phyloP scores from a whole-genome alignment of 2,113 vertebrate species.

The Solea senegalensis region DNA sequence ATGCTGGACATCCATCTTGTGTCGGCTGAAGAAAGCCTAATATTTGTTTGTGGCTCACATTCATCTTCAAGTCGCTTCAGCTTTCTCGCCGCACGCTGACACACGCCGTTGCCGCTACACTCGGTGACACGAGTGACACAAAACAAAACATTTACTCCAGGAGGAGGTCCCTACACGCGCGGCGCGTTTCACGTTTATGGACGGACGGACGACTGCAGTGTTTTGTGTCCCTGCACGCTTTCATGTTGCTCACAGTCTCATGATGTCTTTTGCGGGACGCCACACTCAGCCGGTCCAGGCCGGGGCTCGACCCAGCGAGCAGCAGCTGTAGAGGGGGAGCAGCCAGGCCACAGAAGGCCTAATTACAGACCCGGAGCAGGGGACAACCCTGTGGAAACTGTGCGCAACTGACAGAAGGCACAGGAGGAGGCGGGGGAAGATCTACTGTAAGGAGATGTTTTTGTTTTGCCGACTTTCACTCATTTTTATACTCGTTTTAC shows the following conservation, averaged over 20 bases:
- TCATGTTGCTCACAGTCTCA: slow-evolving; percentile 25
- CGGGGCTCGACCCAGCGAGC: slow-evolving; percentile 39
- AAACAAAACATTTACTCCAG: neutral
- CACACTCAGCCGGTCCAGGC: slow-evolving; percentile 44
- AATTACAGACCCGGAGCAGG: slow-evolving; percentile 67
- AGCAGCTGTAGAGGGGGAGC: slow-evolving; percentile 51
- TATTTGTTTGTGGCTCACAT: slow-evolving; percentile 8
- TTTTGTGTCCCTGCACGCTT: slow-evolving; percentile 25
- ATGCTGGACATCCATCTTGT: neutral
- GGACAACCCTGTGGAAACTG: slow-evolving; percentile 73
- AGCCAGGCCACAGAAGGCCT: slow-evolving; percentile 66
- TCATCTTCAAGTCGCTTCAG: neutral
- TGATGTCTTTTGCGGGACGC: slow-evolving; percentile 56
- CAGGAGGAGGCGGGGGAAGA: slow-evolving; percentile 24
- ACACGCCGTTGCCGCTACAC: neutral
- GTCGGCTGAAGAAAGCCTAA: neutral
- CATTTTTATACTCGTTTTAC: neutral
- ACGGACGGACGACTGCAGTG: slow-evolving; percentile 1
- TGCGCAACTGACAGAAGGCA: slow-evolving; percentile 59
- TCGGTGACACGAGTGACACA: neutral
- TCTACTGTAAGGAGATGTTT: slow-evolving; percentile 15
- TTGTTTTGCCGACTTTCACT: slow-evolving; percentile 22
- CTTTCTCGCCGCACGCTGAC: neutral
- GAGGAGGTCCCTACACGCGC: neutral
- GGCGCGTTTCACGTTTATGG: slow-evolving; percentile 16